Conservation (phyloP, 2,888 invertebrate species). For the Drosophila prostipennis region DNA sequence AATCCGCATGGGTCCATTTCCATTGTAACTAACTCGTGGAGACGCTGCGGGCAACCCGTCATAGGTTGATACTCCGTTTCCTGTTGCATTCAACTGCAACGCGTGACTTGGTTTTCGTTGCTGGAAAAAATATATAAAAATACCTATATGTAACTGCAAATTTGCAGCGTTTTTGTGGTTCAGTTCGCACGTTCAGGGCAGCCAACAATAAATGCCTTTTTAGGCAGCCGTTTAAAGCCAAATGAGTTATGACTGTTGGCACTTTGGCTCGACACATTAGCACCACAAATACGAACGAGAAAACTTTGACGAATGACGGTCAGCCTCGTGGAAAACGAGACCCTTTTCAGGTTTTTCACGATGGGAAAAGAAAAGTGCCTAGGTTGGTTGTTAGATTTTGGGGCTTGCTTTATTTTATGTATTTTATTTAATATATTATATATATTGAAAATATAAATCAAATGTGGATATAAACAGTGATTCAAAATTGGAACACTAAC, state of each 20-base stretch:
- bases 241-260: constrained; percentile 77
- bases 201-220: constrained; percentile 71
- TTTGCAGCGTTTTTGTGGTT: constrained; percentile 61
- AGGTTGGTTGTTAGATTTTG: background rate
- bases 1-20: constrained; percentile 57
- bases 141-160: constrained; percentile 51
- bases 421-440: too few relatives aligned
- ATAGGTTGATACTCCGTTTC: constrained; percentile 51
- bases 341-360: constrained; percentile 66
- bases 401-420: too few relatives aligned
- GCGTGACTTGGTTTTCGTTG: constrained; percentile 64
- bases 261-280: constrained; percentile 75
- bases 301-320: constrained; percentile 68
- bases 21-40: constrained; percentile 60
- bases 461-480: too few relatives aligned
- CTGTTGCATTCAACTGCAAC: constrained; percentile 53
- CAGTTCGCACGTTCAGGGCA: constrained; percentile 67
- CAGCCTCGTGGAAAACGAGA: constrained; percentile 47
- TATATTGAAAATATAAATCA: too few relatives aligned
- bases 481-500: too few relatives aligned
- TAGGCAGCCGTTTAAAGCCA: constrained; percentile 68
- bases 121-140: constrained; percentile 40
- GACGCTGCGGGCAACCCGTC: constrained; percentile 50
- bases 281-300: constrained; percentile 44
- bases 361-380: constrained; percentile 20